These are phyloP conservation scores for Drosophila nikananu DNA, from an alignment of 1,140 invertebrate genomes.

Conservation along the genomic window DNA sequence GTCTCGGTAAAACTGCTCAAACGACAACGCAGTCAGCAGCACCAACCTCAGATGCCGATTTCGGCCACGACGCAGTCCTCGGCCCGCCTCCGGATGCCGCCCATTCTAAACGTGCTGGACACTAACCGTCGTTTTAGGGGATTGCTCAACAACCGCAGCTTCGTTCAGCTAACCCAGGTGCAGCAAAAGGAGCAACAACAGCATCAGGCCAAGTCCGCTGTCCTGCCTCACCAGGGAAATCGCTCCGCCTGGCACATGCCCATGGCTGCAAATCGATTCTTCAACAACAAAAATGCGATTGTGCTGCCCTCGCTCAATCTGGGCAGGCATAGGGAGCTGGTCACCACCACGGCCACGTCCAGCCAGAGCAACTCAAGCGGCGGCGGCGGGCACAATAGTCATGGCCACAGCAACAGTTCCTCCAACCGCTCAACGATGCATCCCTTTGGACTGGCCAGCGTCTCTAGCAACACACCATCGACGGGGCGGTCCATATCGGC, in stretches of 20 bases:
- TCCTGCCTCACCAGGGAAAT: slow-evolving; percentile 62
- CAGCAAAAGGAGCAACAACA: slow-evolving; percentile 62
- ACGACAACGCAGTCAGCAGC: slow-evolving; percentile 51
- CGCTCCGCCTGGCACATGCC: slow-evolving; percentile 78
- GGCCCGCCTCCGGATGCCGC: slow-evolving; percentile 73
- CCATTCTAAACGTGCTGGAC: slow-evolving; percentile 79
- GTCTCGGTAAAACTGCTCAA: slow-evolving; percentile 66
- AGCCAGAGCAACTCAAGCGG: slow-evolving; percentile 66
- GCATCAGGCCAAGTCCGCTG: slow-evolving; percentile 72
- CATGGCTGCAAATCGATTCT: slow-evolving; percentile 67
- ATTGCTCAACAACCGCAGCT: slow-evolving; percentile 72
- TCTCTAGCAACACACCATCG: slow-evolving; percentile 70
- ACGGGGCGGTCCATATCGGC: slow-evolving; percentile 78
- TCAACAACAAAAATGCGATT: slow-evolving; percentile 75
- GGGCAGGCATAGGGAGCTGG: slow-evolving; percentile 52
- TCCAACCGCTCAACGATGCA: slow-evolving; percentile 37
- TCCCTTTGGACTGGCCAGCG: slow-evolving; percentile 57
- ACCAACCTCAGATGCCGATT: slow-evolving; percentile 32
- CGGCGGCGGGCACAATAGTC: slow-evolving; percentile 50
- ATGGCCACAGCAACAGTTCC: slow-evolving; percentile 60
- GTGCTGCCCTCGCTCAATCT: slow-evolving; percentile 75
- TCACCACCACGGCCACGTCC: slow-evolving; percentile 49
- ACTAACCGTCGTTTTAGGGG: slow-evolving; percentile 71
- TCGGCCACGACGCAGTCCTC: slow-evolving; percentile 52
- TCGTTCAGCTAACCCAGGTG: slow-evolving; percentile 80